These are phyloP conservation scores for Chironex yamaguchii DNA, from an alignment of 30 jellyfish, hydroid and myxozoan genomes.

Conservation along the genomic window DNA sequence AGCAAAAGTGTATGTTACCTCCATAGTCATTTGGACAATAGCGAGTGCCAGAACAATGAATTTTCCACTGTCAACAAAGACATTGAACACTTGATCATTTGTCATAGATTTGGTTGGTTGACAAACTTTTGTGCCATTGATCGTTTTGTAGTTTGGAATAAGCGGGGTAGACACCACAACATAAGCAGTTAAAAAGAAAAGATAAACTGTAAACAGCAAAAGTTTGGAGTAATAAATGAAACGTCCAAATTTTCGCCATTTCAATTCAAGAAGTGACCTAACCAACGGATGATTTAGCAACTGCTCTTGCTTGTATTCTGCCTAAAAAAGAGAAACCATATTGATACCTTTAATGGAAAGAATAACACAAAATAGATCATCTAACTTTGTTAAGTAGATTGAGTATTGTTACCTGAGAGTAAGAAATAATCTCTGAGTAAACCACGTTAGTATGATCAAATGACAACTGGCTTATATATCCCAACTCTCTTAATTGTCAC, in stretches of 20 bases:
- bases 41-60: constrained; percentile 41
- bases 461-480: no score
- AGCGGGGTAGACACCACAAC: constrained; percentile 63
- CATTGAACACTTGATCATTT: background rate
- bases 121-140: constrained; percentile 32
- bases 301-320: constrained; percentile 53
- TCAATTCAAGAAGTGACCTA: constrained; percentile 42
- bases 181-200: constrained; percentile 61
- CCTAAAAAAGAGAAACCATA: constrained; percentile 39
- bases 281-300: constrained; percentile 73
- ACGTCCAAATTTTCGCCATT: constrained; percentile 84
- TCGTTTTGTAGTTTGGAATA: constrained; percentile 7
- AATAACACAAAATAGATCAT: no score
- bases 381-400: no score
- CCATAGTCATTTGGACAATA: constrained; percentile 45
- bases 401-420: no score
- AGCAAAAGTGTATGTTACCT: constrained; percentile 23
- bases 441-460: no score
- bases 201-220: constrained; percentile 18
- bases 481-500: no score
- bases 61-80: constrained; percentile 33
- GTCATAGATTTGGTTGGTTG: constrained; percentile 1
- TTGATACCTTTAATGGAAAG: no score
- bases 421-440: no score
- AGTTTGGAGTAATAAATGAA: constrained; percentile 68